A percentile compares a stretch with the other conserved stretches of the same genome.
These are phyloP conservation scores for Sylvilagus bachmani DNA, from an alignment of 2,113 vertebrate species.

Conservation along the genomic window DNA sequence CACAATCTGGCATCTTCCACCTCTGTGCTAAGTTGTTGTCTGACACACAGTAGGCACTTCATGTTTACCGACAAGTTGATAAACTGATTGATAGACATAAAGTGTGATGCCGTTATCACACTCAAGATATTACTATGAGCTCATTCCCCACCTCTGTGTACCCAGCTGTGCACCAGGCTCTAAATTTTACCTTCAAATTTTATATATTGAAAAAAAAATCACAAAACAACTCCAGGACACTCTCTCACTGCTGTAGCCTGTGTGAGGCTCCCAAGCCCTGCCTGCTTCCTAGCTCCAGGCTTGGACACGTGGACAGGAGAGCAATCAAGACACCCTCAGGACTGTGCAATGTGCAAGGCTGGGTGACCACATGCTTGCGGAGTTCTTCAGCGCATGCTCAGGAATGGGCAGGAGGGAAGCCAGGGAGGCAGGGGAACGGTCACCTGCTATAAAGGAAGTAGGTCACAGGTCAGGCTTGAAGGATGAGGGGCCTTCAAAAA, in stretches of 20 bases:
- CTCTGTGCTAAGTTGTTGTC: conserved; percentile 18
- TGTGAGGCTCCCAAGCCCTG: background rate
- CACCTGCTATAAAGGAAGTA: background rate
- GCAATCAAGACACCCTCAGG: conserved; percentile 49
- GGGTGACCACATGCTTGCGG: conserved; percentile 53
- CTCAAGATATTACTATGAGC: background rate
- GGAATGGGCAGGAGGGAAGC: background rate
- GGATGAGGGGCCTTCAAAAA: background rate
- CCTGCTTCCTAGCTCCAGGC: background rate
- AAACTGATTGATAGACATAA: background rate
- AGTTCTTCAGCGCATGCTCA: conserved; percentile 14
- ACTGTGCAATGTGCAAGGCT: background rate
- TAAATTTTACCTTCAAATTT: conserved; percentile 28
- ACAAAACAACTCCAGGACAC: background rate
- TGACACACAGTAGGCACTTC: conserved; percentile 31
- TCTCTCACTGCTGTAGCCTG: background rate
- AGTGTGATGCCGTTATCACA: background rate
- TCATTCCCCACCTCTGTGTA: background rate
- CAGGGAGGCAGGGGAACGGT: background rate
- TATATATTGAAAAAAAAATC: conserved; percentile 13
- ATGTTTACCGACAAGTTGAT: conserved; percentile 29
- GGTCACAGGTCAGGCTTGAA: background rate
- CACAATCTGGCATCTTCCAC: background rate
- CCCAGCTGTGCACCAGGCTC: background rate
- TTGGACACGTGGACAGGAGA: conserved; percentile 39